phyloP scores from a whole-genome alignment of 2,113 vertebrate genomes.

The Equus quagga region DNA sequence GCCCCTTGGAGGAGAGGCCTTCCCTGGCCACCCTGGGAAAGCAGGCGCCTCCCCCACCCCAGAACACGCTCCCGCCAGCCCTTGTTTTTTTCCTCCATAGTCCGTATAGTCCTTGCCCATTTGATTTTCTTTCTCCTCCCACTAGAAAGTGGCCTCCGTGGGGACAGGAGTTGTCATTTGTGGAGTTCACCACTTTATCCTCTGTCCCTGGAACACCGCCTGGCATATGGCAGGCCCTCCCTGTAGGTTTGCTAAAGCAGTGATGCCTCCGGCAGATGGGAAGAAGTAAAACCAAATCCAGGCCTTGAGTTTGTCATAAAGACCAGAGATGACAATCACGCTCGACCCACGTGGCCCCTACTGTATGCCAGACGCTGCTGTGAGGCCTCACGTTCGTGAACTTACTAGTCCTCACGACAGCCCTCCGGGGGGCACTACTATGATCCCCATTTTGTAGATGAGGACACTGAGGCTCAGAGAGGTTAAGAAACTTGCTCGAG shows the following conservation, averaged over 20 bases:
- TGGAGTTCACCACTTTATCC: background rate
- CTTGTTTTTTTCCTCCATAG: background rate
- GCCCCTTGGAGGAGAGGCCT: background rate
- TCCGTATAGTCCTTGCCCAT: background rate
- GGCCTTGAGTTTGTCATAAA: background rate
- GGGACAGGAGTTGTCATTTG: background rate
- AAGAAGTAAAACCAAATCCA: background rate
- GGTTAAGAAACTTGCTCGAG: background rate
- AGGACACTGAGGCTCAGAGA: background rate
- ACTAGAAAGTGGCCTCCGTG: background rate
- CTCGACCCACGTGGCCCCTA: background rate
- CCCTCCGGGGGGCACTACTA: background rate
- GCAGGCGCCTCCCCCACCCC: background rate
- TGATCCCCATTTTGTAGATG: background rate
- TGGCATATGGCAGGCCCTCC: background rate
- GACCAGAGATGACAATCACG: background rate
- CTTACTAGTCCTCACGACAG: background rate
- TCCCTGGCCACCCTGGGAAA: background rate
- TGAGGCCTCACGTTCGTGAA: background rate
- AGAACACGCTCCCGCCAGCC: background rate
- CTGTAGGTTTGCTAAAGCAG: background rate
- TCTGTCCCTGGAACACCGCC: background rate
- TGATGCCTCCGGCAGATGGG: background rate
- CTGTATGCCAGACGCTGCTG: accelerated
- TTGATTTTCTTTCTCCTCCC: background rate